Evolutionary conservation across 23 tunicate species (phyloP).

Genomic region (Styela plicata): DNA sequence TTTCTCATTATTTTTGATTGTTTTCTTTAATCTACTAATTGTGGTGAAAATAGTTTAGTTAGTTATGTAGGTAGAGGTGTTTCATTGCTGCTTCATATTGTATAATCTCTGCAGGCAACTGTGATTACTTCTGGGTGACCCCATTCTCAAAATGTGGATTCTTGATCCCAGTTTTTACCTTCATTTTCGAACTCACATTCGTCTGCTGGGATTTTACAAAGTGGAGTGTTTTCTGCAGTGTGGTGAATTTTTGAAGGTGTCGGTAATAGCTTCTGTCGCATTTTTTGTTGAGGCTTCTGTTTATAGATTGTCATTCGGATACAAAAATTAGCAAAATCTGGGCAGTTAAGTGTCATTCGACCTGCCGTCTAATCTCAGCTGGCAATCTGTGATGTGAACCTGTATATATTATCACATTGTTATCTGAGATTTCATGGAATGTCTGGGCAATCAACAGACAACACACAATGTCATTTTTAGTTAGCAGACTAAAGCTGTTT

Average conservation of each 20-base stretch:
- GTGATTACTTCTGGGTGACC: slow-evolving; percentile 36
- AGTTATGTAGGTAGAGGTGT: background rate
- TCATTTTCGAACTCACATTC: slow-evolving; percentile 42
- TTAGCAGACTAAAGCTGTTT: background rate
- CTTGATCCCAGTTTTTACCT: background rate
- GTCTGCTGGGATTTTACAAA: slow-evolving; percentile 60
- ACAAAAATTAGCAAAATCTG: no score
- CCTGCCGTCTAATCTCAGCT: slow-evolving; percentile 58
- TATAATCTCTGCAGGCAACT: slow-evolving; percentile 99
- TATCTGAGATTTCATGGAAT: slow-evolving; percentile 57
- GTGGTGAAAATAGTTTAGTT: background rate
- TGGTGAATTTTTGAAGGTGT: no score
- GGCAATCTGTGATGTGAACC: slow-evolving; percentile 92
- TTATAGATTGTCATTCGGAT: no score
- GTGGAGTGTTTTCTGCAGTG: slow-evolving; percentile 5
- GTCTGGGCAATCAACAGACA: slow-evolving; percentile 26
- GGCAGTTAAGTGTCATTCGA: no score
- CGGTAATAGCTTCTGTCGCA: no score
- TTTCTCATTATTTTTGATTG: background rate
- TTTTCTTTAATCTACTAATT: background rate
- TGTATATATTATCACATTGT: slow-evolving; percentile 56
- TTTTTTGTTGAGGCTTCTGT: no score
- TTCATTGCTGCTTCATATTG: slow-evolving; percentile 33
- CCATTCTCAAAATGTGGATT: background rate
- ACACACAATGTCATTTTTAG: no score